phyloP scores from a whole-genome alignment of 2,113 vertebrate genomes.

The Cygnus buccinator region DNA sequence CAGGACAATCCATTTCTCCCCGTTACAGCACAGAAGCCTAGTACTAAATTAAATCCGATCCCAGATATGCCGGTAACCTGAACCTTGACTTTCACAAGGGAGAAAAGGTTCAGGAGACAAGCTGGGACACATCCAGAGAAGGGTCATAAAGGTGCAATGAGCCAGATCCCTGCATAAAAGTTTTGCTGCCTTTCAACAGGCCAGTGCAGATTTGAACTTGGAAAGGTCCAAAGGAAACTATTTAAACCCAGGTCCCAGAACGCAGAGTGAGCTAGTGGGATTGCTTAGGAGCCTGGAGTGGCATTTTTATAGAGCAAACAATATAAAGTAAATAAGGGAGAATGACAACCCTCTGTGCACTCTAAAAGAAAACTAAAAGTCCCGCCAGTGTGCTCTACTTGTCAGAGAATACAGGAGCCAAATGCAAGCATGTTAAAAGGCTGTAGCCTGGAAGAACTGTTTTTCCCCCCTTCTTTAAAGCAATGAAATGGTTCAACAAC shows the following conservation, averaged over 20 bases:
- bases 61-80: conserved; percentile 33
- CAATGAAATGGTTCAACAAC: conserved; percentile 48
- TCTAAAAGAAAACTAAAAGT: conserved; percentile 32
- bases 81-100: conserved; percentile 31
- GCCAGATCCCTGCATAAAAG: conserved; percentile 31
- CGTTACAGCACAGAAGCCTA: not conserved
- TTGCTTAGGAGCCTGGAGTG: conserved; percentile 45
- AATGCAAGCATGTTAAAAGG: not conserved
- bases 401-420: conserved; percentile 16
- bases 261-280: conserved; percentile 29
- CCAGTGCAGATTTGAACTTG: conserved; percentile 36
- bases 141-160: conserved; percentile 39
- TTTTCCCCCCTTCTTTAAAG: not conserved
- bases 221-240: conserved; percentile 52
- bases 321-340: conserved; percentile 58
- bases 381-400: not conserved
- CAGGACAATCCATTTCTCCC: not conserved
- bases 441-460: not conserved
- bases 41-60: not conserved
- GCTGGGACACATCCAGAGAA: conserved; percentile 53
- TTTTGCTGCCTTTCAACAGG: conserved; percentile 50
- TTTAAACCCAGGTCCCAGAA: conserved; percentile 47
- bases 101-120: conserved; percentile 47
- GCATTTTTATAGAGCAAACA: conserved; percentile 54
- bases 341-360: conserved; percentile 21